Evolutionary conservation across 1,140 invertebrate genomes (phyloP).

Genomic region (Melanaphis sacchari): DNA sequence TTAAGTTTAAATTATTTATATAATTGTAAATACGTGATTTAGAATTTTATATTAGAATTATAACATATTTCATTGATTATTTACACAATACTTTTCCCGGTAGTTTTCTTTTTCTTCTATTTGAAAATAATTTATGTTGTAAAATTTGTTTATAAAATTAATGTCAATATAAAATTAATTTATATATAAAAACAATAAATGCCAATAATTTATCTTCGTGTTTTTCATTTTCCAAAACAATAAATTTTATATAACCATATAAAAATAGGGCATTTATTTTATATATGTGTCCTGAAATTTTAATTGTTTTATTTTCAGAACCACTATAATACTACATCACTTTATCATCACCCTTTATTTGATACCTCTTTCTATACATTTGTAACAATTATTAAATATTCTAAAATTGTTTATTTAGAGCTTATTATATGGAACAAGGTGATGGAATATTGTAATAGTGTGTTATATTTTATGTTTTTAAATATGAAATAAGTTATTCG

Average conservation of each 20-base stretch:
- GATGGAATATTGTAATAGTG: neutral
- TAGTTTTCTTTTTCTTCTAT: neutral
- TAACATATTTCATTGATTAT: neutral
- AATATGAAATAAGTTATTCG: neutral
- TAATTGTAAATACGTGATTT: neutral
- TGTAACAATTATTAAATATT: slow-evolving; percentile 16
- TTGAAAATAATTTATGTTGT: neutral
- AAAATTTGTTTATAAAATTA: neutral
- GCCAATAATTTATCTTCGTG: neutral
- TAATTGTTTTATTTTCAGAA: neutral
- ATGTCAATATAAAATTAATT: no score
- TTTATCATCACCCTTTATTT: neutral
- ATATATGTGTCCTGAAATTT: neutral
- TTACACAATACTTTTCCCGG: neutral
- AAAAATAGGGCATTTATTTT: neutral
- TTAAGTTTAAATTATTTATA: neutral
- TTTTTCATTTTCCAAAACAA: neutral
- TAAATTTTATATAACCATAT: neutral
- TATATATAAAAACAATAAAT: neutral
- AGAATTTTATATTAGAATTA: neutral
- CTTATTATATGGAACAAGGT: neutral
- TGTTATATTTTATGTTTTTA: neutral
- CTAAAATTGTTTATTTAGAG: neutral
- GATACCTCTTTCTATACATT: neutral
- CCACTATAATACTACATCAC: neutral